phyloP scores from a whole-genome alignment of 2,888 invertebrate species.

The Rhagonycha fulva region DNA sequence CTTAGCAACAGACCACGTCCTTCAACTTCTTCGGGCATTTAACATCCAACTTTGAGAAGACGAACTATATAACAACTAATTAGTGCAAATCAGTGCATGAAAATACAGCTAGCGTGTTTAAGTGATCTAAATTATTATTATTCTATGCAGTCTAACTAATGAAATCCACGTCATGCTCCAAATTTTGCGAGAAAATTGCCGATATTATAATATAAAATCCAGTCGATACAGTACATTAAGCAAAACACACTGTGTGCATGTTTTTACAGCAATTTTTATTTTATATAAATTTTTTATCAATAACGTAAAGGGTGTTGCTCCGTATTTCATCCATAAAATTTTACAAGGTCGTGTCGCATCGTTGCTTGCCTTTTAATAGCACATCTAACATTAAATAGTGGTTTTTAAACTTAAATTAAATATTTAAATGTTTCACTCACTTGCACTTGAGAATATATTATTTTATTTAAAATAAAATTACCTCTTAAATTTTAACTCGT shows the following conservation, averaged over 20 bases:
- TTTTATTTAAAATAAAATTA: background rate
- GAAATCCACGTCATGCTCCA: background rate
- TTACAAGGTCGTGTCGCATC: slow-evolving; percentile 13
- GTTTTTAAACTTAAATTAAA: slow-evolving; percentile 9
- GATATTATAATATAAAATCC: background rate
- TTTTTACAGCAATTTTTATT: background rate
- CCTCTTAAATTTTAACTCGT: slow-evolving; percentile 3
- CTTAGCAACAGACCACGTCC: background rate
- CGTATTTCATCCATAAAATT: background rate
- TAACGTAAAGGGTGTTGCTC: slow-evolving; percentile 15
- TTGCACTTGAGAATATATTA: slow-evolving; percentile 2
- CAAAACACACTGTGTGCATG: background rate
- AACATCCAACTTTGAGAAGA: background rate
- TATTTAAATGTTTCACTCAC: background rate
- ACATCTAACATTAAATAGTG: background rate
- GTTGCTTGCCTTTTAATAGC: slow-evolving; percentile 11
- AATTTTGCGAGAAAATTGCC: background rate
- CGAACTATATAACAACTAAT: too few species aligned
- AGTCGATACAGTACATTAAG: background rate
- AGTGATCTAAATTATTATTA: background rate
- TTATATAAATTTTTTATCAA: slow-evolving; percentile 2
- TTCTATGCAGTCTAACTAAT: background rate
- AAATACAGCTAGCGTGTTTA: background rate
- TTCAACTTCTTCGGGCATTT: background rate
- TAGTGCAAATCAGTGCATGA: background rate